phyloP scores from a whole-genome alignment of 1,140 invertebrate genomes.

The Danaus plexippus region DNA sequence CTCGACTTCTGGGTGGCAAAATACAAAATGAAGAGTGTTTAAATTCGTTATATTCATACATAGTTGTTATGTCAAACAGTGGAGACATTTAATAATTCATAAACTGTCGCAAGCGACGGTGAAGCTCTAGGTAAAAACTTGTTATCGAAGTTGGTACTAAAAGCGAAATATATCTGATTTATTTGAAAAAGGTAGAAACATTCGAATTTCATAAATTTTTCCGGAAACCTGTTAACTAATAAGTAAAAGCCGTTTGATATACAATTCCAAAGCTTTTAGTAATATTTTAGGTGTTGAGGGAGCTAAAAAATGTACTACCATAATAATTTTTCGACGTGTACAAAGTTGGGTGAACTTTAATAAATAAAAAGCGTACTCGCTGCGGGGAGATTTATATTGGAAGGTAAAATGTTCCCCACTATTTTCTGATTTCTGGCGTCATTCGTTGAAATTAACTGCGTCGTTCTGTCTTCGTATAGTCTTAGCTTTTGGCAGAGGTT shows the following conservation, averaged over 20 bases:
- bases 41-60: no score
- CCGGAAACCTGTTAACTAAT: no score
- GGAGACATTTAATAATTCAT: no score
- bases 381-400: constrained; percentile 6
- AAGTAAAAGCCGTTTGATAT: no score
- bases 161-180: no score
- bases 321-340: constrained; percentile 7
- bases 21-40: no score
- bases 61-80: no score
- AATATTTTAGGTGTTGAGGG: not conserved
- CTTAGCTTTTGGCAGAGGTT: constrained; percentile 1
- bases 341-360: constrained; percentile 10
- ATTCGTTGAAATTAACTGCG: constrained; percentile 12
- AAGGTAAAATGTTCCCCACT: constrained; percentile 13
- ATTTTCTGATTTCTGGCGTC: constrained; percentile 12
- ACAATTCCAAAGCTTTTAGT: not conserved
- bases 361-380: constrained; percentile 14
- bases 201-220: not conserved
- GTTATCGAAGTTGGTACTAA: no score
- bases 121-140: no score
- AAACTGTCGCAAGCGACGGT: no score
- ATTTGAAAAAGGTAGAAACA: not conserved
- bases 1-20: no score
- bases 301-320: constrained; percentile 6
- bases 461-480: constrained; percentile 3